Conservation (phyloP, 2,797 vertebrate genomes). For the Acanthurus leucopareius region DNA sequence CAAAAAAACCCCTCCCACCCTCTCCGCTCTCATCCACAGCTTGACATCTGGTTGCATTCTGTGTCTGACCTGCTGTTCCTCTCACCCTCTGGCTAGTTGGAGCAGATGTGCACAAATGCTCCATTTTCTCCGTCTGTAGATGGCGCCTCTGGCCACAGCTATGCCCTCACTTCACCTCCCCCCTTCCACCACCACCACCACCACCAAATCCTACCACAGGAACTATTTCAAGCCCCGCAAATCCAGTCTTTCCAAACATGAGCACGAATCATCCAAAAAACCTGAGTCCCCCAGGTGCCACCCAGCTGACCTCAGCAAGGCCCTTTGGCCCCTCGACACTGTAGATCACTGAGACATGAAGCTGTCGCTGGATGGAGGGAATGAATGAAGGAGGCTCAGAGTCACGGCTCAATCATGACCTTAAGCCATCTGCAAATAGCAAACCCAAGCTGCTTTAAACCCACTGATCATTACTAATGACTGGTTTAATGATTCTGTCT, state of each 20-base stretch:
- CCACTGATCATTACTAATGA: constrained; percentile 40
- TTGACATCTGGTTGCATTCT: constrained; percentile 38
- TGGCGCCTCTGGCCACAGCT: constrained; percentile 42
- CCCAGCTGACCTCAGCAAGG: constrained; percentile 34
- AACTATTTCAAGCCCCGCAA: constrained; percentile 40
- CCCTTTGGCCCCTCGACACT: constrained; percentile 9
- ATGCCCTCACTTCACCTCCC: constrained; percentile 17
- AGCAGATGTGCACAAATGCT: constrained; percentile 54
- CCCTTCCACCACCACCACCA: not conserved
- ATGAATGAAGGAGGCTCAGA: constrained; percentile 33
- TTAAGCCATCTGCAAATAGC: constrained; percentile 32
- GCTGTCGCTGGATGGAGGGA: constrained; percentile 34
- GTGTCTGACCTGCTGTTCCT: constrained; percentile 53
- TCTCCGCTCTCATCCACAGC: constrained; percentile 22
- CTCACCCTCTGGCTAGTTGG: constrained; percentile 48
- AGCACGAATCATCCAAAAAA: constrained; percentile 15
- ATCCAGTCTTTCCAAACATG: constrained; percentile 38
- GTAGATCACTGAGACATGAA: constrained; percentile 59
- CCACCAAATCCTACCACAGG: constrained; percentile 7
- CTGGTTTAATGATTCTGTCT: constrained; percentile 33
- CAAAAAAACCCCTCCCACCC: not conserved
- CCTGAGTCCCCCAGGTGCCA: constrained; percentile 11
- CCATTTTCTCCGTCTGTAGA: constrained; percentile 46
- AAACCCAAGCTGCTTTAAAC: constrained; percentile 35
- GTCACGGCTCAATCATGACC: constrained; percentile 46